These are phyloP conservation scores for Prolemur simus DNA, from an alignment of 2,113 vertebrate genomes.

Conservation along the genomic window DNA sequence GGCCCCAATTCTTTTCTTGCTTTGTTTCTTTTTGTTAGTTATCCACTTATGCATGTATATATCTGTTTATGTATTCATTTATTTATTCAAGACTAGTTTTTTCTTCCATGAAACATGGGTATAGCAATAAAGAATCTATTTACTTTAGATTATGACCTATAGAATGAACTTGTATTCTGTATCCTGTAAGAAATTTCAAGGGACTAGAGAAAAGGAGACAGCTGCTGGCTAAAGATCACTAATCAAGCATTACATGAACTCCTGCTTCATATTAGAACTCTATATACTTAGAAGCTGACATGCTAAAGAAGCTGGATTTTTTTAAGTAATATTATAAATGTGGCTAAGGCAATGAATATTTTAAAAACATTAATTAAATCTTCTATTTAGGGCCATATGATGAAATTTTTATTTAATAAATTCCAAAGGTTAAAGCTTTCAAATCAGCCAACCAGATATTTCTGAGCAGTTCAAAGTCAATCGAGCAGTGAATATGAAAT, in stretches of 20 bases:
- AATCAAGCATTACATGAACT: background rate
- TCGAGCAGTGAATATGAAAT: conserved; percentile 57
- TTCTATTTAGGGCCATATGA: background rate
- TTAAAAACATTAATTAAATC: conserved; percentile 47
- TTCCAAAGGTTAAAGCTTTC: conserved; percentile 38
- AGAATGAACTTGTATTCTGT: background rate
- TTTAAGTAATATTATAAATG: conserved; percentile 16
- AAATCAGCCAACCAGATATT: conserved; percentile 55
- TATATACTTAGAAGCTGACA: background rate
- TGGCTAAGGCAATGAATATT: conserved; percentile 28
- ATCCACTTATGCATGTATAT: background rate
- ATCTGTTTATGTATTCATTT: background rate
- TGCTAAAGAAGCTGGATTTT: background rate
- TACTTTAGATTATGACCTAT: background rate
- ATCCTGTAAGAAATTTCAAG: background rate
- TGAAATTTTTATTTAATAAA: conserved; percentile 51
- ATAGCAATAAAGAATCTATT: background rate
- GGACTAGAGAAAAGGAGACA: background rate
- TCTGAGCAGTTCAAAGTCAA: conserved; percentile 67
- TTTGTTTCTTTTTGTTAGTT: background rate
- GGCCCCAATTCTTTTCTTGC: background rate
- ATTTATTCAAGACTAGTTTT: background rate
- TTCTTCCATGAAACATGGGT: background rate
- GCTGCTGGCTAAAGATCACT: background rate
- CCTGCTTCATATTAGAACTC: background rate